phyloP scores from a whole-genome alignment of 2,113 vertebrate species.

The Myxocyprinus asiaticus region DNA sequence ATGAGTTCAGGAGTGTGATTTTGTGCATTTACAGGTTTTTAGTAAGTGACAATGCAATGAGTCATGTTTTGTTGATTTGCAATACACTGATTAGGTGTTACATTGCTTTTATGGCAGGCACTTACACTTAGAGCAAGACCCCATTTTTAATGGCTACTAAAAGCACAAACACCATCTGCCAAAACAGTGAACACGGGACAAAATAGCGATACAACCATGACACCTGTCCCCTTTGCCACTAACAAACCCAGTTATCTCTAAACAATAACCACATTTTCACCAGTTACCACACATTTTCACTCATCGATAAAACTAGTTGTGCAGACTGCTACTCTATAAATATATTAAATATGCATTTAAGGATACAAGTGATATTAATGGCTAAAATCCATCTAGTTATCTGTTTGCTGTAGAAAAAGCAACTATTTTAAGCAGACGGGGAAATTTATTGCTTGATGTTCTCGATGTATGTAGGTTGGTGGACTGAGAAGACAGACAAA shows the following conservation, averaged over 20 bases:
- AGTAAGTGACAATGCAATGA: neutral
- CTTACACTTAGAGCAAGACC: slow-evolving; percentile 51
- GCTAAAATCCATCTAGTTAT: slow-evolving; percentile 54
- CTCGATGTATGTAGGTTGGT: slow-evolving; percentile 4
- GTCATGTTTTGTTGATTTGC: neutral
- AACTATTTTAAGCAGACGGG: slow-evolving; percentile 28
- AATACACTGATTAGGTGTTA: slow-evolving; percentile 20
- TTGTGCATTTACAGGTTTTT: slow-evolving; percentile 23
- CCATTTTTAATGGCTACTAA: slow-evolving; percentile 46
- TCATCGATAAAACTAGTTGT: slow-evolving; percentile 58
- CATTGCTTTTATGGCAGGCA: slow-evolving; percentile 45
- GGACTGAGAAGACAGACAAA: slow-evolving; percentile 19
- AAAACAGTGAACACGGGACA: slow-evolving; percentile 50
- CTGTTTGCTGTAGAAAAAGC: slow-evolving; percentile 41
- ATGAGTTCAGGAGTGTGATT: neutral
- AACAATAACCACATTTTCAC: slow-evolving; percentile 48
- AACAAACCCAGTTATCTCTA: slow-evolving; percentile 47
- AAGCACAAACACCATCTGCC: slow-evolving; percentile 58
- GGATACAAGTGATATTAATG: slow-evolving; percentile 54
- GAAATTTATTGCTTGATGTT: slow-evolving; percentile 55
- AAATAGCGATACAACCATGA: slow-evolving; percentile 36
- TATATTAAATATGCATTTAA: slow-evolving; percentile 65
- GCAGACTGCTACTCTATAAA: slow-evolving; percentile 64
- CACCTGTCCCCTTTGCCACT: slow-evolving; percentile 33
- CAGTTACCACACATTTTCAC: slow-evolving; percentile 37